Evolutionary conservation across 2,113 vertebrate species (phyloP).

Genomic region (Ptilorrhoa leucosticta): DNA sequence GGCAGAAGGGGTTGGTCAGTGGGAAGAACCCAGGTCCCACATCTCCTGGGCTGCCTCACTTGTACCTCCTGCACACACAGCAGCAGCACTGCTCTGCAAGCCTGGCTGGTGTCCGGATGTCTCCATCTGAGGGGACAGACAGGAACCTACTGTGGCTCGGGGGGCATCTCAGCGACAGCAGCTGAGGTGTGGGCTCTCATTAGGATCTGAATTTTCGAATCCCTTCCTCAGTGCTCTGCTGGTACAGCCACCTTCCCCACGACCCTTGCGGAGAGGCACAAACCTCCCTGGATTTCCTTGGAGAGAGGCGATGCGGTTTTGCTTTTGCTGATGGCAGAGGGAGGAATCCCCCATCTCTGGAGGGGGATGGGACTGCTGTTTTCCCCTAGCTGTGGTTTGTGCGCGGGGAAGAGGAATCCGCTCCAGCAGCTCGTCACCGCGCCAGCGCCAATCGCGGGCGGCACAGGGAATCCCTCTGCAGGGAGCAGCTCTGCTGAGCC

Average conservation of each 20-base stretch:
- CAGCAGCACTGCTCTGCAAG: neutral
- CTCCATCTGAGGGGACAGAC: neutral
- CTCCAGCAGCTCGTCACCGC: neutral
- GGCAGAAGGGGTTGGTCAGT: neutral
- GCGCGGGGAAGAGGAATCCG: neutral
- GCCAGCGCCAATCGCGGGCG: neutral
- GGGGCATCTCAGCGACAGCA: neutral
- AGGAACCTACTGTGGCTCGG: neutral
- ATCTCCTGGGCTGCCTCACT: neutral
- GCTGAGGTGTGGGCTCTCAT: neutral
- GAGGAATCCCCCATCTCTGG: neutral
- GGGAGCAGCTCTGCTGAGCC: neutral
- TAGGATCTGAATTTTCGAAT: neutral
- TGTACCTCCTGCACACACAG: fast-evolving
- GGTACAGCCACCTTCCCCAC: neutral
- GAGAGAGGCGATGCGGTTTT: neutral
- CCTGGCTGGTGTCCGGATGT: no score
- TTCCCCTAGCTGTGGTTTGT: neutral
- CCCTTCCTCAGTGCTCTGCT: neutral
- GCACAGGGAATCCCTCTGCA: conserved; percentile 44
- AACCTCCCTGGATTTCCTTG: fast-evolving
- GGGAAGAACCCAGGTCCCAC: neutral
- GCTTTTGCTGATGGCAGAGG: neutral
- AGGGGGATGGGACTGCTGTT: neutral
- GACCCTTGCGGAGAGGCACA: neutral